phyloP scores from a whole-genome alignment of 2,113 vertebrate genomes.

The Heteronetta atricapilla region DNA sequence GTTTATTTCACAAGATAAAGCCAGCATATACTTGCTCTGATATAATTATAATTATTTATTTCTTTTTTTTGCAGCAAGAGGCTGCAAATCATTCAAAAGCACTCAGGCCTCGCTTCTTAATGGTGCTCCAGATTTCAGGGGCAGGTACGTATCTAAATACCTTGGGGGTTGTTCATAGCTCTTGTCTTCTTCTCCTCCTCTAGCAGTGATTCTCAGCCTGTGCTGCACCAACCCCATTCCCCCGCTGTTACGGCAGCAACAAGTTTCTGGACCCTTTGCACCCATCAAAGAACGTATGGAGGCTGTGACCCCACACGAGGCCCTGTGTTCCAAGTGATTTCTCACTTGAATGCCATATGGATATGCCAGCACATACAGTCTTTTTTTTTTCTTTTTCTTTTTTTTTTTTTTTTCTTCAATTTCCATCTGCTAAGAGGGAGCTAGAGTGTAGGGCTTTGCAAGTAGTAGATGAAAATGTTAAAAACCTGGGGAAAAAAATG shows the following conservation, averaged over 20 bases:
- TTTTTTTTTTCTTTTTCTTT: constrained; percentile 26
- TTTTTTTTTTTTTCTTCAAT: constrained; percentile 4
- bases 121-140: background rate
- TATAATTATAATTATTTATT: background rate
- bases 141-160: background rate
- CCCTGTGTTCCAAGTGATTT: constrained; percentile 62
- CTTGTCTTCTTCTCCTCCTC: background rate
- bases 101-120: background rate
- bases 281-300: constrained; percentile 62
- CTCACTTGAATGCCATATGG: constrained; percentile 67
- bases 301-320: constrained; percentile 42
- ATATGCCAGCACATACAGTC: constrained; percentile 57
- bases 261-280: constrained; percentile 59
- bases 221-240: background rate
- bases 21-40: background rate
- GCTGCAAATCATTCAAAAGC: background rate
- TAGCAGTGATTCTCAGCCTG: constrained; percentile 21
- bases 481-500: constrained; percentile 7
- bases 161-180: background rate
- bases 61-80: background rate
- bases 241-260: constrained; percentile 36
- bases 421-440: constrained; percentile 64
- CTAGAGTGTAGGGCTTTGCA: constrained; percentile 22
- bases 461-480: constrained; percentile 52
- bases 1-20: background rate